Evolutionary conservation across 2,797 vertebrate species (phyloP), one percentile per base, ranked within the genome.

Genomic region (Astyanax mexicanus): DNA sequence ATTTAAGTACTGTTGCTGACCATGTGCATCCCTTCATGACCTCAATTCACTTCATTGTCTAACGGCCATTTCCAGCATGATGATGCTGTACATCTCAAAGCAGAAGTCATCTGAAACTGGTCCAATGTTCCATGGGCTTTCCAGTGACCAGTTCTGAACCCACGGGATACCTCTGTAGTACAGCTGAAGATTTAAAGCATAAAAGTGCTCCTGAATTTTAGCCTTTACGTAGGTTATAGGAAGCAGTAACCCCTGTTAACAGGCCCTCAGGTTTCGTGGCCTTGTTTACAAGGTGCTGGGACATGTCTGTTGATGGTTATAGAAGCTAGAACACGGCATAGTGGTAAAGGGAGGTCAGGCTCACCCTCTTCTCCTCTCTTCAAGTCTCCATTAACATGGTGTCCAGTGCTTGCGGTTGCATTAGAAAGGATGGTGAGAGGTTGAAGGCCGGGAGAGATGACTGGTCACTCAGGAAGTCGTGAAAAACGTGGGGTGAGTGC

Each of bases 301-400:
- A 35, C 10, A 10, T 17, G 40, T 35, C 51, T n/a, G 29, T 37
- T 47, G 52, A 64, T 29, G 60, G 58, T 51, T 35, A 6, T 29
- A 61, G 7, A 4, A 64, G 29, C 32, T 42, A 11, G 44, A 74
- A 52, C 40, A n/a, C 23, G 45, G n/a, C n/a, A n/a, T n/a, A 75
- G 25, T 69, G 54, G 25, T 32, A 23, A 42, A 44, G 49, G 47
- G 55, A 49, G 73, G 40, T 40, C 40, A 27, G 27, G 27, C 51
- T 74, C 38, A 23, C n/a, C 1, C 55, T n/a, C 37, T 35, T 13
- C 35, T 4, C 57, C 57, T 13, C 35, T 4, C 57, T 38, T 17
- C n/a, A 21, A 37, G 65, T 27, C 32, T 75, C 73, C 55, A 69
- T 69, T 75, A 68, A 54, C 3, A 21, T 10, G 54, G 73, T 23